These are phyloP conservation scores for Ambastaia sidthimunki DNA, from an alignment of 2,797 vertebrate species.

Conservation along the genomic window DNA sequence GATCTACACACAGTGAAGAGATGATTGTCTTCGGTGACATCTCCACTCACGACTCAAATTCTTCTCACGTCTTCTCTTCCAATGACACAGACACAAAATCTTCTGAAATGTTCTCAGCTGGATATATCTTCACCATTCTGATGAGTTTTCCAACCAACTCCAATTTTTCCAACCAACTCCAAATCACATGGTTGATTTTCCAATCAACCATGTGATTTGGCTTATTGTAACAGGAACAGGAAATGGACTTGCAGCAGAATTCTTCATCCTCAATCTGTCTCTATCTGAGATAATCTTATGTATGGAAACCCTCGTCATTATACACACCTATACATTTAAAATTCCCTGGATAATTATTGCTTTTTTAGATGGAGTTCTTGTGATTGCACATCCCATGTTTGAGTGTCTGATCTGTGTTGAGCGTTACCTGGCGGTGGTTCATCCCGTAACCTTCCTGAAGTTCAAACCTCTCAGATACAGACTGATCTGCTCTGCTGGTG, in stretches of 20 bases:
- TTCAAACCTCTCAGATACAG: conserved; percentile 51
- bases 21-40: conserved; percentile 8
- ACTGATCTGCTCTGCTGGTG: conserved; percentile 29
- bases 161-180: not conserved
- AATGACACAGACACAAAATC: not conserved
- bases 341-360: not conserved
- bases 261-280: not conserved
- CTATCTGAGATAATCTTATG: conserved; percentile 12
- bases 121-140: not conserved
- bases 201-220: conserved; percentile 27
- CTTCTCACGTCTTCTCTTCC: not conserved
- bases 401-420: conserved; percentile 38
- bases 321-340: not conserved
- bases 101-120: not conserved
- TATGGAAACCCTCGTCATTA: not conserved
- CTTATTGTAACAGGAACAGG: not conserved
- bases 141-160: conserved; percentile 8
- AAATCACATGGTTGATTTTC: too few species aligned
- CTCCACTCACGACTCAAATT: not conserved
- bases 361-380: not conserved
- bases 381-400: conserved; percentile 12
- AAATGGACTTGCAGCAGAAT: not conserved
- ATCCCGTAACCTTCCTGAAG: conserved; percentile 51
- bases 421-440: conserved; percentile 48
- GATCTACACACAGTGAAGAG: not conserved